Evolutionary conservation across 2,797 vertebrate species (phyloP).

Genomic region (Tenualosa ilisha): DNA sequence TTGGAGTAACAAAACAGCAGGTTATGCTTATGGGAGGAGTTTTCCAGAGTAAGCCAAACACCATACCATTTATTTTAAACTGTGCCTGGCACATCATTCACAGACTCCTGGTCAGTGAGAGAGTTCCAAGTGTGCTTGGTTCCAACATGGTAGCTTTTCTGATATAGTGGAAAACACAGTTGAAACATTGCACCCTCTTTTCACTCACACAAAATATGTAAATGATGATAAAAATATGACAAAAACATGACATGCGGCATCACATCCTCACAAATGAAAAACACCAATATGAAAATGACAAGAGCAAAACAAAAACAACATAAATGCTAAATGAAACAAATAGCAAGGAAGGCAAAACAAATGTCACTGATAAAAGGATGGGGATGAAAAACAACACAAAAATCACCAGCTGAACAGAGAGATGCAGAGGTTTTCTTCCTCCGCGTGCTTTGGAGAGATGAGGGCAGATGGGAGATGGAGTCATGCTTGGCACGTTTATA

Average conservation of each 20-base stretch:
- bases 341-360: not conserved
- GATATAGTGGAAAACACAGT: not conserved
- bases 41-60: conserved; percentile 25
- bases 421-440: not conserved
- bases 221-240: not conserved
- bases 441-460: not conserved
- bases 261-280: not conserved
- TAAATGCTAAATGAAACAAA: not conserved
- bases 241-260: not conserved
- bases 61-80: conserved; percentile 49
- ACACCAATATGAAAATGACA: not conserved
- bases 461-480: conserved; percentile 12
- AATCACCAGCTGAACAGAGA: not conserved
- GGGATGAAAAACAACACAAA: conserved; percentile 12
- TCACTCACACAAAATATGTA: not conserved
- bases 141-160: not conserved
- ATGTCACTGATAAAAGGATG: not conserved
- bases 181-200: not conserved
- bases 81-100: not conserved
- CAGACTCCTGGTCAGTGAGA: not conserved
- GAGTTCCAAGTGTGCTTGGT: not conserved
- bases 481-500: not conserved
- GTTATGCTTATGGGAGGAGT: not conserved
- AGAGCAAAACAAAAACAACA: not conserved
- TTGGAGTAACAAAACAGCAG: not conserved